Evolutionary conservation across 2,113 vertebrate genomes (phyloP).

Genomic region (Hippoglossus stenolepis): DNA sequence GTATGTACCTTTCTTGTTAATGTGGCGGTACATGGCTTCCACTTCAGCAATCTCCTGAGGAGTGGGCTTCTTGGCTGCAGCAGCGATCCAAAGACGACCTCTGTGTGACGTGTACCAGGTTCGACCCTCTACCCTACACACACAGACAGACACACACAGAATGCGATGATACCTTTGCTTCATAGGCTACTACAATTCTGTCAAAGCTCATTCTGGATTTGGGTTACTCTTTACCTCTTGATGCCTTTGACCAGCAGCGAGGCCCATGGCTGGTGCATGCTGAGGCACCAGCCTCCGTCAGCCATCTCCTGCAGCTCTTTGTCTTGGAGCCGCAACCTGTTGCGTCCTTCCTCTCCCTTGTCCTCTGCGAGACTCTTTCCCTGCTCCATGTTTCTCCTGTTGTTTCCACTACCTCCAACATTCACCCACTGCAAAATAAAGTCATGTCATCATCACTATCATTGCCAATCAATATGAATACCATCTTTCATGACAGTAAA

Average conservation of each 20-base stretch:
- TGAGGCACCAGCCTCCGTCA: slow-evolving; percentile 95
- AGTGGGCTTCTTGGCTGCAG: slow-evolving; percentile 91
- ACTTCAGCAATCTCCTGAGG: slow-evolving; percentile 91
- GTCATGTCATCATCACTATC: background rate
- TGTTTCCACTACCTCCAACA: slow-evolving; percentile 75
- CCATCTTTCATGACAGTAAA: too few relatives aligned
- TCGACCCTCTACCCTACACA: slow-evolving; percentile 92
- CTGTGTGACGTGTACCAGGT: slow-evolving; percentile 96
- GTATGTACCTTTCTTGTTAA: slow-evolving; percentile 85
- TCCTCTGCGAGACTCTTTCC: slow-evolving; percentile 18
- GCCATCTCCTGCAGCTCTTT: slow-evolving; percentile 94
- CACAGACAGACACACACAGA: slow-evolving; percentile 2
- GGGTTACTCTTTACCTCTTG: slow-evolving; percentile 85
- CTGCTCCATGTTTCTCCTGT: slow-evolving; percentile 64
- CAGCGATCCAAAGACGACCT: slow-evolving; percentile 95
- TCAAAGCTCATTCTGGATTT: too few relatives aligned
- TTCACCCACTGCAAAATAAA: slow-evolving; percentile 89
- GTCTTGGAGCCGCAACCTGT: slow-evolving; percentile 90
- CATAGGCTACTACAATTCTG: background rate
- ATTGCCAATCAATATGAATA: background rate
- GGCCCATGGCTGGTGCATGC: slow-evolving; percentile 98
- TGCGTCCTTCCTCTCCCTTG: slow-evolving; percentile 70
- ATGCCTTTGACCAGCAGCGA: slow-evolving; percentile 91
- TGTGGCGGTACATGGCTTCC: slow-evolving; percentile 87
- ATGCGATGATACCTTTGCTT: background rate